Evolutionary conservation across 2,888 invertebrate species (phyloP).

Genomic region (Odontothrips loti): DNA sequence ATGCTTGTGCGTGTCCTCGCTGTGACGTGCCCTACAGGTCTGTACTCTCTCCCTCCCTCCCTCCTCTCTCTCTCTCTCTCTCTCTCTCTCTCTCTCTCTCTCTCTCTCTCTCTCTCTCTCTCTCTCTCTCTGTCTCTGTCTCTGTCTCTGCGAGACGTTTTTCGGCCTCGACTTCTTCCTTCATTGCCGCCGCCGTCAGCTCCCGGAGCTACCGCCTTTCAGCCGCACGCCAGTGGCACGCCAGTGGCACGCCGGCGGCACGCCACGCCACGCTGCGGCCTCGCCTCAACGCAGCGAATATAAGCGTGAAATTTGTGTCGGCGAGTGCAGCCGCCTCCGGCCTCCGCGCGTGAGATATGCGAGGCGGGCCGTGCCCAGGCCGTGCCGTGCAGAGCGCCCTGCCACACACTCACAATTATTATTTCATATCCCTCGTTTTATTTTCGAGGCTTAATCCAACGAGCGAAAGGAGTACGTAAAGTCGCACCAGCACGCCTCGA

Average conservation of each 20-base stretch:
- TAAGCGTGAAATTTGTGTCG: constrained; percentile 43
- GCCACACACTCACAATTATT: no score
- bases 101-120: constrained; percentile 22
- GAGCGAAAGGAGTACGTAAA: no score
- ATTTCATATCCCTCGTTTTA: no score
- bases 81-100: constrained; percentile 32
- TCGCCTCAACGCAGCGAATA: constrained; percentile 40
- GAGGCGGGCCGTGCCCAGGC: constrained; percentile 45
- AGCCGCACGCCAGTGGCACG: no score
- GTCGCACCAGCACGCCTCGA: no score
- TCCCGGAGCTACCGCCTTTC: constrained; percentile 28
- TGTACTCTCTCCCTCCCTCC: no score
- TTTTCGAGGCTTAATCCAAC: no score
- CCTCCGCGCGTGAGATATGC: constrained; percentile 38
- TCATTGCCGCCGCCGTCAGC: background rate
- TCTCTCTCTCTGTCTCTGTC: constrained; percentile 25
- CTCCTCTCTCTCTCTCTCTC: background rate
- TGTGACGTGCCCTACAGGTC: no score
- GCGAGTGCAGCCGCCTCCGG: constrained; percentile 39
- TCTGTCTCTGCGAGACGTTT: constrained; percentile 30
- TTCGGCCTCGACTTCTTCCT: constrained; percentile 24
- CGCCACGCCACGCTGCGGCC: background rate
- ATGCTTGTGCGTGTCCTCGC: no score
- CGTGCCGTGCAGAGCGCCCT: constrained; percentile 42
- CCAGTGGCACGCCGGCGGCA: no score